A percentile compares a stretch with the other conserved stretches of the same genome.
Evolutionary conservation across 2,888 invertebrate genomes (phyloP).

Genomic region (Ichneumoninae sp.): DNA sequence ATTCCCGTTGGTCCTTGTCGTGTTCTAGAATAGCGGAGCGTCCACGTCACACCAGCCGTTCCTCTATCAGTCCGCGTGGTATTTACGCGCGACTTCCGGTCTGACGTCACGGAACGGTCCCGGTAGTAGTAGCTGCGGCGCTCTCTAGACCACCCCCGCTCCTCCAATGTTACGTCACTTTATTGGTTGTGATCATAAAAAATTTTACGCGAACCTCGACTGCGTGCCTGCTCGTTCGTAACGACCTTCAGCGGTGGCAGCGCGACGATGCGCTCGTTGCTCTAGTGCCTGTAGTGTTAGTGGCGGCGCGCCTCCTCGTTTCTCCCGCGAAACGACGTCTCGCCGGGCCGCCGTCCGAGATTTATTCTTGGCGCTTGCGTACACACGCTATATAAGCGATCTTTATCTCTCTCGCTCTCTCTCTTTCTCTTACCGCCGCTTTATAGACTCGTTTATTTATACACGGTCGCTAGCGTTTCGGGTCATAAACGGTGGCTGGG

Average conservation of each 20-base stretch:
- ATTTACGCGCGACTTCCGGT: slow-evolving; percentile 80
- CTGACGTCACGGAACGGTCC: slow-evolving; percentile 77
- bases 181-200: slow-evolving; percentile 84
- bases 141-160: slow-evolving; percentile 72
- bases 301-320: slow-evolving; percentile 48
- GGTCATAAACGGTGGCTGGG: slow-evolving; percentile 59
- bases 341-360: slow-evolving; percentile 59
- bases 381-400: slow-evolving; percentile 15
- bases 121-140: slow-evolving; percentile 61
- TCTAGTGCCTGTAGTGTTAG: slow-evolving; percentile 43
- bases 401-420: slow-evolving; percentile 22
- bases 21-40: slow-evolving; percentile 69
- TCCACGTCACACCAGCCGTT: slow-evolving; percentile 65
- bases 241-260: slow-evolving; percentile 67
- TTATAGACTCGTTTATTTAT: slow-evolving; percentile 54
- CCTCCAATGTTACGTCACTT: slow-evolving; percentile 81
- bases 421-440: slow-evolving; percentile 9
- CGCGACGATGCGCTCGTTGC: slow-evolving; percentile 52
- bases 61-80: slow-evolving; percentile 75
- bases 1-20: slow-evolving; percentile 66
- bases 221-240: slow-evolving; percentile 72
- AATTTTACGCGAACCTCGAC: slow-evolving; percentile 81
- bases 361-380: slow-evolving; percentile 65
- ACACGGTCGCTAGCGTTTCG: slow-evolving; percentile 52
- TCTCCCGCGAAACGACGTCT: slow-evolving; percentile 64